Evolutionary conservation across 1,140 invertebrate genomes (phyloP).

Genomic region (Zeugodacus cucurbitae): DNA sequence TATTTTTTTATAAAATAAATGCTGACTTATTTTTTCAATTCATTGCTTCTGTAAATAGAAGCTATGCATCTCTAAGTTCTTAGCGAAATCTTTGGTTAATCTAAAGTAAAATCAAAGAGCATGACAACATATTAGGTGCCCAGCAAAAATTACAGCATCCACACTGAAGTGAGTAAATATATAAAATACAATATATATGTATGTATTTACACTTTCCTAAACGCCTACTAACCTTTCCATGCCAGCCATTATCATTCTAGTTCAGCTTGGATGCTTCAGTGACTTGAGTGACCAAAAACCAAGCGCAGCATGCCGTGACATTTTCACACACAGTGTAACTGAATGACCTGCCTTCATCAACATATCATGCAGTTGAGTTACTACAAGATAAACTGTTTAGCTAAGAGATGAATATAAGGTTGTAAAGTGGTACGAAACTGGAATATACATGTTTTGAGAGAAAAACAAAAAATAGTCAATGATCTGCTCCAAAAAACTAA

Average conservation of each 20-base stretch:
- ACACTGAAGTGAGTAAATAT: not conserved
- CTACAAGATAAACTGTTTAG: too few species aligned
- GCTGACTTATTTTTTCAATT: too few species aligned
- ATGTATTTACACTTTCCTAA: not conserved
- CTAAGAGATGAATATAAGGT: too few species aligned
- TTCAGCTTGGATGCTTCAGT: slow-evolving; percentile 15
- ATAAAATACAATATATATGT: not conserved
- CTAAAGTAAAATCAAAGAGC: not conserved
- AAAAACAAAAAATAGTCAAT: too few species aligned
- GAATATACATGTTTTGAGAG: too few species aligned
- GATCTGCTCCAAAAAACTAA: not conserved
- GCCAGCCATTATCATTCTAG: not conserved
- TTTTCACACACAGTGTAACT: slow-evolving; percentile 18
- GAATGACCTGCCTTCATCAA: not conserved
- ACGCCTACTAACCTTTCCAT: not conserved
- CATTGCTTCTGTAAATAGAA: too few species aligned
- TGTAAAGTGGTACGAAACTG: too few species aligned
- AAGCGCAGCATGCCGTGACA: not conserved
- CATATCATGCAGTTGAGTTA: too few species aligned
- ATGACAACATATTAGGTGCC: not conserved
- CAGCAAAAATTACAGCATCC: not conserved
- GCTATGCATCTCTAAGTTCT: too few species aligned
- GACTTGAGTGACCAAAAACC: not conserved
- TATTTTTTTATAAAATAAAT: too few species aligned
- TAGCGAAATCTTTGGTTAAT: not conserved